A percentile compares a stretch with the other conserved stretches of the same genome.
Conservation (phyloP, 2,888 invertebrate genomes). For the Hymenopus coronatus region DNA sequence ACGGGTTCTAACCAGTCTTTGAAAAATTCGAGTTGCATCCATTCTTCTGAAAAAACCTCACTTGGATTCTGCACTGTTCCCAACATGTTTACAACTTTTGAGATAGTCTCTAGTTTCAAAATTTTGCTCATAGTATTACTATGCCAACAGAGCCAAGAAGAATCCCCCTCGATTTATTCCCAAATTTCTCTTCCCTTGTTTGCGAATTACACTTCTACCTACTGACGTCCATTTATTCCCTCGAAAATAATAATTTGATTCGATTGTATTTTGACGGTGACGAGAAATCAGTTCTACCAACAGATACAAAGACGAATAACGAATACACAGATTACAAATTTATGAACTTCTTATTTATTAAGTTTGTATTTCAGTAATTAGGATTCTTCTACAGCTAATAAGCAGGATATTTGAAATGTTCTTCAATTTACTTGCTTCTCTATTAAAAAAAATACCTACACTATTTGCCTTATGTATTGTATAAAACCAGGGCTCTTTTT, state of each 20-base stretch:
- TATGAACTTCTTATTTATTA: too few species aligned
- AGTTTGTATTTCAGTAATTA: too few species aligned
- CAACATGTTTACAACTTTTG: neutral
- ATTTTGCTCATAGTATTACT: slow-evolving; percentile 14
- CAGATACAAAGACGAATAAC: neutral
- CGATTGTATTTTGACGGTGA: neutral
- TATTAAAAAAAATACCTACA: too few species aligned
- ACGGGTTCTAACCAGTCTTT: slow-evolving; percentile 40
- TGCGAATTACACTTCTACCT: neutral
- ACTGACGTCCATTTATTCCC: neutral
- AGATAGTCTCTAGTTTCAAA: neutral
- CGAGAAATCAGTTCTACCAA: neutral
- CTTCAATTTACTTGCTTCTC: too few species aligned
- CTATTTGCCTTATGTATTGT: too few species aligned
- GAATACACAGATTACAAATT: too few species aligned
- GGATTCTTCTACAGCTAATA: too few species aligned
- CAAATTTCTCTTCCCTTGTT: slow-evolving; percentile 1
- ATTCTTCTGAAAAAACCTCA: slow-evolving; percentile 32
- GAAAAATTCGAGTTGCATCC: slow-evolving; percentile 36
- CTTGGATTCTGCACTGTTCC: neutral
- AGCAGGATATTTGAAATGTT: too few species aligned
- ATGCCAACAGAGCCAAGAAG: neutral
- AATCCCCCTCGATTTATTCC: slow-evolving; percentile 1
- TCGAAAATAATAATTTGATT: neutral
- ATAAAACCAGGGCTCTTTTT: too few species aligned